Base-by-base conservation (phyloP, 2,888 invertebrate species). In the Phengaris alcon region DNA sequence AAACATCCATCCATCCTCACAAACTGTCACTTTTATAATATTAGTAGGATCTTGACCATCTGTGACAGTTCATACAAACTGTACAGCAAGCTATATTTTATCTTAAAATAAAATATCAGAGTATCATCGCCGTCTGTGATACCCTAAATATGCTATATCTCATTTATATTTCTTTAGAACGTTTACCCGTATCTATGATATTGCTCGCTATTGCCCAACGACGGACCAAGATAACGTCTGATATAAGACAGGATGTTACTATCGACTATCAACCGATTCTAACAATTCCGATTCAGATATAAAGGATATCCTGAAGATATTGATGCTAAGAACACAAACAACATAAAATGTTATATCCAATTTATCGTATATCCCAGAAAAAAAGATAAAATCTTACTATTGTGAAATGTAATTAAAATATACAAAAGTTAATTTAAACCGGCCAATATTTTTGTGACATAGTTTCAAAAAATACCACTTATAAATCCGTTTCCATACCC, bases 141-240 rank as follows among this genome's bases (percentile, higher is more conserved):
- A 7, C n/a, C n/a, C 12, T 54, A 15, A 7, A 1, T 55, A 22
- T 59, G 5, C 5, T 59, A 48, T 48, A 48, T 5, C 13, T 44
- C 35, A 2, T 35, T 64, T 35, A 44, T 35, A 64, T 35, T 64
- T 35, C 5, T 35, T 64, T 10, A 35, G 13, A 44, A 12, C 3
- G 1, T 12, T 64, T 35, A 12, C 64, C 6, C 3, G 12, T 64
- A 64, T 64, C 64, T 64, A 64, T 10, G 59, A 64, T 64, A 64
- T 15, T 35, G 13, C 6, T 64, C 44, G 64, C 15, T 6, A 35
- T 64, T 64, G 22, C 22, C 15, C 4, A 22, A 57, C 59, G 22
- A 64, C 64, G 64, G 35, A 64, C 64, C 64, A 64, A 64, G 35
- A 64, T 64, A 35, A 12, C 64, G 35, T 15, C 12, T n/a, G 57